Evolutionary conservation across 2,113 vertebrate genomes (phyloP), one percentile per base, ranked within the genome.

Genomic region (Coryphaenoides rupestris): DNA sequence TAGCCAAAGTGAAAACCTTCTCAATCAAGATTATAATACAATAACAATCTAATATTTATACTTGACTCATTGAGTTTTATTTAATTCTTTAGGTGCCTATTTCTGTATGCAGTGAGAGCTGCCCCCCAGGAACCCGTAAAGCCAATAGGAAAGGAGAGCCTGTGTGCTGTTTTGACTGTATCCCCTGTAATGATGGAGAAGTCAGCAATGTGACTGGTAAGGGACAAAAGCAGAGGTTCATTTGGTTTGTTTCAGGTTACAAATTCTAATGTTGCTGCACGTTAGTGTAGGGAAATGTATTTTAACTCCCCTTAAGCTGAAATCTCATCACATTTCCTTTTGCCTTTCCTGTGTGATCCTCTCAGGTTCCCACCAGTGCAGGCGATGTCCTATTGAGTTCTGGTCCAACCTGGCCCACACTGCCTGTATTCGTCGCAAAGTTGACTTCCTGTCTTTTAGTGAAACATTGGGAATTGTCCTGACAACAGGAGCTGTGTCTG

Each of bases 161-260:
- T 0, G 60, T 75, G 16, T 92, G 90, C 61, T 92, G 91, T 74
- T 94, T 91, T 65, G 87, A 93, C 59, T 93, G 90, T 55, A 79
- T 93, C 17, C 83, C 62, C 1, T 92, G 91, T 72, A 88, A 89
- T 58, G 89, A 92, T 40, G 92, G 92, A 57, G 78, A 88, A 4
- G 78, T 91, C 60, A 91, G 84, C 60, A 73, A 76, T 55, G 1
- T 21, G 13, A 85, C 87, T 72, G 89, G 90, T 92, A 55, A 26
- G 49, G 0, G 23, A 45, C 19, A n/a, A 58, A 58, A 22, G 12
- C 13, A 5, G n/a, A n/a, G n/a, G 5, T 47, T n/a, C 4, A n/a
- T 15, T 1, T 3, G 3, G 49, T 17, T 12, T 52, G 15, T 16
- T 52, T 52, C 49, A 52, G 49, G n/a, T n/a, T n/a, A n/a, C n/a